phyloP scores from a whole-genome alignment of 2,888 invertebrate species.

The Hyles lineata region DNA sequence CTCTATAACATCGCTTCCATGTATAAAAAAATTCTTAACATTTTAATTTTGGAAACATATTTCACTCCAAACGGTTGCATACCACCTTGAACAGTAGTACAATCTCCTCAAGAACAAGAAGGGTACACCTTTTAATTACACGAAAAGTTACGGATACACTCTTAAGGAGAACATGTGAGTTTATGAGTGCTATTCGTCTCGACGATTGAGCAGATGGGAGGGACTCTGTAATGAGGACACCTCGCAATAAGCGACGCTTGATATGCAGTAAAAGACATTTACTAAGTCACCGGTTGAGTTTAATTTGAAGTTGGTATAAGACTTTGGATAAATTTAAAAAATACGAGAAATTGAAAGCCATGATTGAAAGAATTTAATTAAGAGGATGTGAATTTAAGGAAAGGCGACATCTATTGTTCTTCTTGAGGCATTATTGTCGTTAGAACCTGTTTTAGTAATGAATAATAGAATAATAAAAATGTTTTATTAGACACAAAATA shows the following conservation, averaged over 20 bases:
- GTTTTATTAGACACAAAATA: no score
- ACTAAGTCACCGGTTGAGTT: slow-evolving; percentile 28
- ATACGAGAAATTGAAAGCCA: not conserved
- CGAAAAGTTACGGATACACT: slow-evolving; percentile 51
- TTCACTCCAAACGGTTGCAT: not conserved
- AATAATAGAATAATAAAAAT: no score
- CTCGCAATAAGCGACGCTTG: slow-evolving; percentile 50
- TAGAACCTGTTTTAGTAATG: no score
- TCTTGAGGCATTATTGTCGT: no score
- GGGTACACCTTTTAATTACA: slow-evolving; percentile 56
- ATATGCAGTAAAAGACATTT: slow-evolving; percentile 58
- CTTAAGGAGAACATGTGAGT: slow-evolving; percentile 65
- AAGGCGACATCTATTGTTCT: no score
- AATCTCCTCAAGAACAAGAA: slow-evolving; percentile 30
- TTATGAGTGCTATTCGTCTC: slow-evolving; percentile 82
- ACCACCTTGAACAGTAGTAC: not conserved
- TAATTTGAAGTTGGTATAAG: slow-evolving; percentile 5
- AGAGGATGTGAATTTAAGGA: no score
- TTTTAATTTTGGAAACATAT: not conserved
- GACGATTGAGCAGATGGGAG: slow-evolving; percentile 76
- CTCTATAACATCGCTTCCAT: no score
- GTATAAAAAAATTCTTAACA: no score
- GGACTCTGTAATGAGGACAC: slow-evolving; percentile 61
- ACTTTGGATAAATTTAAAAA: not conserved
- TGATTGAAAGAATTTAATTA: no score